These are phyloP conservation scores for Eufriesea mexicana DNA, from an alignment of 1,140 invertebrate genomes.

Conservation along the genomic window DNA sequence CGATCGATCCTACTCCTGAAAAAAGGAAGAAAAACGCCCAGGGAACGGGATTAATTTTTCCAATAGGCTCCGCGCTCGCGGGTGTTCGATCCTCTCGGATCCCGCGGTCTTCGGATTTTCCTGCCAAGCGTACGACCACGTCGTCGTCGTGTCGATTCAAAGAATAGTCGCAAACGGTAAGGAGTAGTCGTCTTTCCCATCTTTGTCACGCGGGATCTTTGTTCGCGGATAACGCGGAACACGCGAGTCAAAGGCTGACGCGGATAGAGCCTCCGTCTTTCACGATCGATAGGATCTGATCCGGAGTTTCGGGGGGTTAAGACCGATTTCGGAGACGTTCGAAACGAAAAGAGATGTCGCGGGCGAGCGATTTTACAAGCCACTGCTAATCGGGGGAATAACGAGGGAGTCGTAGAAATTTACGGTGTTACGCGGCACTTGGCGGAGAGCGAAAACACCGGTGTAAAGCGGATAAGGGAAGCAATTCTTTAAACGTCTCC, in stretches of 20 bases:
- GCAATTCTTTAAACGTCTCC: constrained; percentile 31
- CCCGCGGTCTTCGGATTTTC: not conserved
- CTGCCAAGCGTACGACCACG: not conserved
- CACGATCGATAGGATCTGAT: no score
- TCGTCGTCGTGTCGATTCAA: not conserved
- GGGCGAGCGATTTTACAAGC: constrained; percentile 9
- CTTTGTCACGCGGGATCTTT: not conserved
- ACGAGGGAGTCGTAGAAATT: not conserved
- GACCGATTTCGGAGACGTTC: not conserved
- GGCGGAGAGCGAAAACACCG: constrained; percentile 1
- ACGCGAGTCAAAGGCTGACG: not conserved
- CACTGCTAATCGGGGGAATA: not conserved
- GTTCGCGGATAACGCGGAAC: not conserved
- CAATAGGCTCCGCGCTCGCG: constrained; percentile 7
- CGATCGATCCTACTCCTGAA: constrained; percentile 33
- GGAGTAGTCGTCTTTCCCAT: not conserved
- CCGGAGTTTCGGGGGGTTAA: not conserved
- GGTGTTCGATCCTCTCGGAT: not conserved
- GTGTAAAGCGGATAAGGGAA: not conserved
- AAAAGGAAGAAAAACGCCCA: not conserved
- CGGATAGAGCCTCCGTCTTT: not conserved
- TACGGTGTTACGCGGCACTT: not conserved
- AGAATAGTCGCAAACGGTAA: not conserved
- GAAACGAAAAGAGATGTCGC: not conserved
- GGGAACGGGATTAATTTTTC: constrained; percentile 21